These are phyloP conservation scores for Potamarius usumacintae DNA, from an alignment of 2,113 vertebrate species.

Conservation along the genomic window DNA sequence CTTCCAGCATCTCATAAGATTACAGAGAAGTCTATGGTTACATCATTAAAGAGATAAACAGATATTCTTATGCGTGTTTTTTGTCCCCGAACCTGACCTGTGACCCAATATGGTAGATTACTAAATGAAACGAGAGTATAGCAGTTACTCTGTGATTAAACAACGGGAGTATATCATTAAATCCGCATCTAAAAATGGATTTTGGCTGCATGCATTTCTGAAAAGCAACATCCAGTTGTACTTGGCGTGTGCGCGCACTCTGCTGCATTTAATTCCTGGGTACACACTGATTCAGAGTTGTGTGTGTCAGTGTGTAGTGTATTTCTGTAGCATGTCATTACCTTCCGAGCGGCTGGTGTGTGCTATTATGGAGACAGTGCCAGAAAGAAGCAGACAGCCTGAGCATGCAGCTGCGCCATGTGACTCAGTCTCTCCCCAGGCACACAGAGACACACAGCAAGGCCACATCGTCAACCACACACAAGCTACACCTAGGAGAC, in stretches of 20 bases:
- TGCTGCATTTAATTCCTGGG: constrained; percentile 40
- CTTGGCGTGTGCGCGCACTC: neutral
- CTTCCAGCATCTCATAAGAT: neutral
- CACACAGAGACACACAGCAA: neutral
- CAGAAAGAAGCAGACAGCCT: constrained; percentile 38
- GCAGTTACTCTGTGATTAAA: constrained; percentile 34
- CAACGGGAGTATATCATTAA: constrained; percentile 9
- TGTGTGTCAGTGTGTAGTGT: constrained; percentile 29
- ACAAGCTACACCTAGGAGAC: neutral
- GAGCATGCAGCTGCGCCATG: constrained; percentile 46
- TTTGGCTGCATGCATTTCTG: neutral
- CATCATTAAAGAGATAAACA: neutral
- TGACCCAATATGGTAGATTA: neutral
- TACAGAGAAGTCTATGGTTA: neutral
- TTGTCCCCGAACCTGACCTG: neutral
- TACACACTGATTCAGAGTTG: constrained; percentile 3
- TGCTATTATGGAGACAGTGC: constrained; percentile 46
- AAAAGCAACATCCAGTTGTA: constrained; percentile 15
- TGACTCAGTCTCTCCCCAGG: constrained; percentile 55
- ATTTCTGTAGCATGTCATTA: constrained; percentile 54
- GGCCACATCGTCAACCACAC: neutral
- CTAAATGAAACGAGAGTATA: neutral
- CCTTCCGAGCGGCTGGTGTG: constrained; percentile 30
- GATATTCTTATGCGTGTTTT: neutral
- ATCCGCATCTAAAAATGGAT: constrained; percentile 7